Evolutionary conservation across 2,113 vertebrate species (phyloP), one percentile per base, ranked within the genome.

Genomic region (Tachysurus fulvidraco): DNA sequence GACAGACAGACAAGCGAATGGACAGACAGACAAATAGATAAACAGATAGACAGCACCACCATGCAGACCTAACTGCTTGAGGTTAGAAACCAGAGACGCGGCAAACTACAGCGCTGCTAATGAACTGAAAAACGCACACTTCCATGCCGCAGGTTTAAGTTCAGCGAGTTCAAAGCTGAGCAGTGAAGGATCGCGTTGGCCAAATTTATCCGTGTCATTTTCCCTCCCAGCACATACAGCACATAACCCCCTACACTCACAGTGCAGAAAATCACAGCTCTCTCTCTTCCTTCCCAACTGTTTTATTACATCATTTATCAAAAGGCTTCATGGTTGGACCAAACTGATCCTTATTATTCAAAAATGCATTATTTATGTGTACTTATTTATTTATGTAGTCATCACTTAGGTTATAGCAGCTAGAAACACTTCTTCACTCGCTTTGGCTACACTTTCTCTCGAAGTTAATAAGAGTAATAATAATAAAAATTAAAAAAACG

Each of bases 371-470:
- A 30, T 57, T 57, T 30, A 79, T 76, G n/a, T 21, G 3, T 1
- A 59, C 17, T 57, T 59, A 57, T 79, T 79, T 79, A 21, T 79
- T 57, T 12, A 79, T 79, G 77, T 21, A 78, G 50, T 54, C 50
- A 73, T 52, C 73, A 25, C 44, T 74, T 19, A 28, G 30, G 30
- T 71, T 71, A 71, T 3, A 71, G 30, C 14, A 71, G 30, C 36
- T 71, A 71, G 36, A 19, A 65, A 71, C 67, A 41, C 16, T 73
- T 23, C 69, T 44, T 19, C 4, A 4, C 41, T 44, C 10, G 8
- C 69, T 44, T 11, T 10, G 21, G 30, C 9, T 4, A 17, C 6
- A 78, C 50, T 78, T 54, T 78, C 25, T 78, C 50, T n/a, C 14
- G 13, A 77, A 17, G 50, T 55, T 52, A 30, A 54, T 46, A 28